phyloP scores from a whole-genome alignment of 2,113 vertebrate genomes.

The Lophochroa leadbeateri region DNA sequence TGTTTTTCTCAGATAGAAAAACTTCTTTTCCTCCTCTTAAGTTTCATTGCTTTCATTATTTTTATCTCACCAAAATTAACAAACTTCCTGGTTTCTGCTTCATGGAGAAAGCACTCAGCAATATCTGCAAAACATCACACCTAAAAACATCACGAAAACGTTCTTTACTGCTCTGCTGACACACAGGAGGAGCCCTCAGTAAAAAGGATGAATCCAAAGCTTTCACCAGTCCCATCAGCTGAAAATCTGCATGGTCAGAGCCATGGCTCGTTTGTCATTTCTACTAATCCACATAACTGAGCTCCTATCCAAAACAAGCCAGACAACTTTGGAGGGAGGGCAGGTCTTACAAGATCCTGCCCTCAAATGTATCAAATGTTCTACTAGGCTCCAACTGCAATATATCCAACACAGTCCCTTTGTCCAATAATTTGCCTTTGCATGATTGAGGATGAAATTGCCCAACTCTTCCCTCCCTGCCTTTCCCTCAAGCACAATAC shows the following conservation, averaged over 20 bases:
- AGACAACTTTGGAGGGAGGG: background rate
- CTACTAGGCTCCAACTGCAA: constrained; percentile 1
- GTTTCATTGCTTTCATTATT: background rate
- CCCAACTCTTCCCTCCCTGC: background rate
- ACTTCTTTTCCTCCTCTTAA: background rate
- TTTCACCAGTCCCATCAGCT: background rate
- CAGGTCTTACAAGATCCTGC: background rate
- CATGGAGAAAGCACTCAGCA: background rate
- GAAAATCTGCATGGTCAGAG: constrained; percentile 1
- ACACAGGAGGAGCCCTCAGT: background rate
- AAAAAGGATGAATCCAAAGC: background rate
- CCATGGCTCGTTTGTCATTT: background rate
- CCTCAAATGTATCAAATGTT: background rate
- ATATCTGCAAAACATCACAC: background rate
- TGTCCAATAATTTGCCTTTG: constrained; percentile 2
- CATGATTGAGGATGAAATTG: constrained; percentile 21
- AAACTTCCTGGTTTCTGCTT: background rate
- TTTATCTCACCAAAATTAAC: background rate
- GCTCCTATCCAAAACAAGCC: constrained; percentile 13
- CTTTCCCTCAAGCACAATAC: constrained; percentile 7
- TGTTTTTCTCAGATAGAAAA: background rate
- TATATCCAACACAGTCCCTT: constrained; percentile 2
- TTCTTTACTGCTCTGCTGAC: background rate
- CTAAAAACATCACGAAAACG: background rate
- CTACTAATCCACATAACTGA: background rate